A percentile compares a stretch with the other conserved stretches of the same genome.
Conservation (phyloP, 2,797 vertebrate genomes). For the Chrysocyon brachyurus region DNA sequence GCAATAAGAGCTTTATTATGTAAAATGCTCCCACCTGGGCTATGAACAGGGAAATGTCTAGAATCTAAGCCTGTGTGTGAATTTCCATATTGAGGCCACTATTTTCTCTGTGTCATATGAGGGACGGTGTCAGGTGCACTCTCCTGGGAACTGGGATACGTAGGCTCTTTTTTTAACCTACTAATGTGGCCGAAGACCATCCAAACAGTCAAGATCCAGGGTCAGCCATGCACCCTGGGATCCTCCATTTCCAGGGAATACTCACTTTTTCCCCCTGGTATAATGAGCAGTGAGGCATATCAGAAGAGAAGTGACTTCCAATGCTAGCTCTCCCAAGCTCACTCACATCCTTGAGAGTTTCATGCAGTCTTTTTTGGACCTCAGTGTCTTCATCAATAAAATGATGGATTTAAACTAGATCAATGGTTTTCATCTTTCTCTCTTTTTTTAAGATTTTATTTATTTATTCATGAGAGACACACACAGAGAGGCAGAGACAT, state of each 20-base stretch:
- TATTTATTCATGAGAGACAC: too few relatives aligned
- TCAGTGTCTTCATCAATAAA: not conserved
- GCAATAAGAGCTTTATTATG: constrained; percentile 57
- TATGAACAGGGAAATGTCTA: not conserved
- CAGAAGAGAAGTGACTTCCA: not conserved
- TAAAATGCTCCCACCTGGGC: constrained; percentile 50
- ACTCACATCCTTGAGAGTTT: not conserved
- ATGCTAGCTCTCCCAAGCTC: not conserved
- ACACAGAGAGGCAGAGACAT: too few relatives aligned
- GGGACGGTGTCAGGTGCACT: not conserved
- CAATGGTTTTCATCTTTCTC: not conserved
- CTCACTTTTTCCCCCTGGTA: not conserved
- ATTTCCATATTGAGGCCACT: not conserved
- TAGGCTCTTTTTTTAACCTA: not conserved
- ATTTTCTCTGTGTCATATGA: not conserved
- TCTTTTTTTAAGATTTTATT: too few relatives aligned
- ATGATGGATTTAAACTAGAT: not conserved
- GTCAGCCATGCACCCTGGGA: not conserved
- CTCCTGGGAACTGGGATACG: not conserved
- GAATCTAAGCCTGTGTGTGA: not conserved
- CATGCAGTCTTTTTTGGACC: not conserved
- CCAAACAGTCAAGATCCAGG: not conserved
- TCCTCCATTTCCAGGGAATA: not conserved
- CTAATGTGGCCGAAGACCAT: not conserved
- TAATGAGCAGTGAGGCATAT: not conserved